A percentile compares a stretch with the other conserved stretches of the same genome.
These are phyloP conservation scores for Scytalopus superciliaris DNA, from an alignment of 2,113 vertebrate species.

Conservation along the genomic window DNA sequence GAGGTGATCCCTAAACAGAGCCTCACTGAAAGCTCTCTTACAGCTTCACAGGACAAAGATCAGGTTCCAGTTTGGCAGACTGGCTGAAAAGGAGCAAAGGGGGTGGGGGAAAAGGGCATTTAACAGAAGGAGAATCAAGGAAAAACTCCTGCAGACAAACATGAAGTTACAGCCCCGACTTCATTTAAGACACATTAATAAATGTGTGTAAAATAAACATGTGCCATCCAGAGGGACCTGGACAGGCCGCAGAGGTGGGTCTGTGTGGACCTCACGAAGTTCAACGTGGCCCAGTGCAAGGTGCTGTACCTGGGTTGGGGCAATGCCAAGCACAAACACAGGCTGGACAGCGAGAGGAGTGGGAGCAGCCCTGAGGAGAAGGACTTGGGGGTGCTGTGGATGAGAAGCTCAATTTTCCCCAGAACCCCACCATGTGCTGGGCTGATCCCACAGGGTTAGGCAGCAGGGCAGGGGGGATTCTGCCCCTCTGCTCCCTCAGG, in stretches of 20 bases:
- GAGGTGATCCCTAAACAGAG: background rate
- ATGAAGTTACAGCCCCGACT: background rate
- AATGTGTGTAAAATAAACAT: background rate
- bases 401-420: background rate
- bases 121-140: background rate
- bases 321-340: background rate
- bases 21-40: background rate
- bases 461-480: background rate
- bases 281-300: background rate
- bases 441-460: background rate
- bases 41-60: background rate
- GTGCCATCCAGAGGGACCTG: background rate
- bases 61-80: background rate
- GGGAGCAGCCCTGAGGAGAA: background rate
- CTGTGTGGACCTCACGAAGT: background rate
- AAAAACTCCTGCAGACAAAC: background rate
- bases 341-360: background rate
- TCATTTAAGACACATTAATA: background rate
- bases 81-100: background rate
- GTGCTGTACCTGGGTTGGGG: background rate
- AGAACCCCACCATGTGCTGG: background rate
- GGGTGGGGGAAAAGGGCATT: accelerated
- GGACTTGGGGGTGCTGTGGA: background rate
- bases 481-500: background rate
- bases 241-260: background rate